Base-by-base conservation (phyloP, 1,140 invertebrate genomes). In the Drosophila varians region DNA sequence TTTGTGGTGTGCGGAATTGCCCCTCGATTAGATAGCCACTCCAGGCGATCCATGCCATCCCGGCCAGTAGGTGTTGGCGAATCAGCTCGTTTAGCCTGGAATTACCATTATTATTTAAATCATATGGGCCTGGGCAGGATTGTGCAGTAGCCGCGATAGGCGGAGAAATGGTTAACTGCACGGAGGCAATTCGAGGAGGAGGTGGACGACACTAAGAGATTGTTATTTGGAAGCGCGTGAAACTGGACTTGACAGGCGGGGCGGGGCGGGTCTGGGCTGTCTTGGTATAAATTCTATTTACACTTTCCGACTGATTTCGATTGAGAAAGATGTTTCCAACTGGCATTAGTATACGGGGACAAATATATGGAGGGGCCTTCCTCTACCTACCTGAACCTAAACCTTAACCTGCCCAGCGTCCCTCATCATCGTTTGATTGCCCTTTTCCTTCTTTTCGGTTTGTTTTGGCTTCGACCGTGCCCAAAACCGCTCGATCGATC, bases 61-160 rank as follows among this genome's bases (percentile, higher is more conserved):
- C 34, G 34, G 46, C 47, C 66, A 62, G 74, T 74, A 89, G 87
- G 86, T 89, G 87, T 89, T 87, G 60, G 74, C 60, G 70, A 77
- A 70, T 80, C 86, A 89, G 70, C 80, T 74, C 64, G 74, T 88
- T 84, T 60, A 72, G 74, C 53, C 55, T 49, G 12, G 65, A 89
- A 89, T 87, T 89, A 87, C 86, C 87, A 89, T 90, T 89, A 89
- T 89, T 89, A 89, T 80, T 86, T 72, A 72, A 82, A 72, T 79
- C 77, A 61, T 58, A 65, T 54, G 51, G 69, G 60, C 42, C 60
- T 54, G 51, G 69, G 60, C 42, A 56, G 61, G 47, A 42, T 18
- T 45, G 57, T 62, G 34, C 56, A 23, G 72, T 61, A 68, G 75
- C 74, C 28, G 18, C 11, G 34, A 49, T 48, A 31, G 49, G 51